Evolutionary conservation across 1,140 invertebrate genomes (phyloP), one percentile per base, ranked within the genome.

Genomic region (Drosophila orosa): DNA sequence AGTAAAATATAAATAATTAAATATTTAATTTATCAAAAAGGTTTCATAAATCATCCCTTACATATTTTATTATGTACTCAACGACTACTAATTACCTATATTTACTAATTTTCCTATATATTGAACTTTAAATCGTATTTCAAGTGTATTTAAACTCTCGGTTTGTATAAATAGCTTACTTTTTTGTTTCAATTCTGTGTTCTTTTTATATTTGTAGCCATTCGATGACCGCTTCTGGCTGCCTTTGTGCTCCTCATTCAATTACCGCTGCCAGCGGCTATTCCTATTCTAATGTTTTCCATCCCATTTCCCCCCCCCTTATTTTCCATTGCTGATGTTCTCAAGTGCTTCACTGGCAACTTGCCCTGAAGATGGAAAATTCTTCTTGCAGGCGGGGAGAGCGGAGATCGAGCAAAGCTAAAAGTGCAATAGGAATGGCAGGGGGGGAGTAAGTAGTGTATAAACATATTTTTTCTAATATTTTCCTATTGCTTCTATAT

Each of bases 321-420:
- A 3, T 29, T 12, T 4, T 29, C 48, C 48, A 39, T 48, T 31
- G 66, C 65, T 63, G 74, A 85, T 86, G 68, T 71, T 71, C 83
- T 85, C 82, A 87, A 85, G 82, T 87, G 82, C 74, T 85, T 50
- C 47, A 77, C 82, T 85, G 82, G 82, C 82, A 85, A 67, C 60
- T 85, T 85, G 82, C 82, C 81, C 82, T 75, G 45, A 71, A 78
- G 59, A 76, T 76, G 73, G 58, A 40, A 48, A 71, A 39, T 37
- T 68, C 63, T 54, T 27, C 6, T 25, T 0, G 10, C 8, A 12
- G n/a, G 10, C 4, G 5, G 42, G 25, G 22, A 31, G 15, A 47
- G 29, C 24, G 48, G 31, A 17, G 27, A 65, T 27, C 27, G 6
- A 37, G 37, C 45, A 27, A 45, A 69, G 37, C 65, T 48, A 65